Base-by-base conservation (phyloP, 2,888 invertebrate genomes). In the Melinaea marsaeus region DNA sequence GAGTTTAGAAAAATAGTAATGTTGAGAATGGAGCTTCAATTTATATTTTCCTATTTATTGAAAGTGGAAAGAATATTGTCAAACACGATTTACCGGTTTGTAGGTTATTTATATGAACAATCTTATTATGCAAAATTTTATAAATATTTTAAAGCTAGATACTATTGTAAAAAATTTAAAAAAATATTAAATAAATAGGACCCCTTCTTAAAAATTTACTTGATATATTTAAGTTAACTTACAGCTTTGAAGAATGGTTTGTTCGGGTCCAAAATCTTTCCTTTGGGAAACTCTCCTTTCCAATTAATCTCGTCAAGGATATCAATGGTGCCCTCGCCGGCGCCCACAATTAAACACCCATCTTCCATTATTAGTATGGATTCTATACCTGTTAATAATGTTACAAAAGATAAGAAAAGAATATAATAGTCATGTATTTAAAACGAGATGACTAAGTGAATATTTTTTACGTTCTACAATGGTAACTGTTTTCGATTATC, bases 271-370 rank as follows among this genome's bases (percentile, higher is more conserved):
- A 84, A 70, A 5, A 92, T 67, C 66, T 86, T 88, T 56, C 84
- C 82, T 63, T 87, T 88, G 2, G 90, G 87, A 68, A 91, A 85
- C 4, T 78, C 74, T 0, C 89, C 87, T 62, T 81, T 82, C 86
- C 89, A 90, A 75, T 91, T 91, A 70, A 93, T 91, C 74, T 93
- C 92, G 72, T 93, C 93, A 1, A 95, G 92, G 33, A 95, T 70
- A 69, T 96, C 96, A 0, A 98, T 84, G 0, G 93, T 94, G 0
- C 98, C 98, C 83, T 97, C 95, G 0, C 98, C 98, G 3, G 95
- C 94, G 0, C 98, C 98, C 64, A 98, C 93, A 2, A 97, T 83
- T 33, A 96, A 74, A 65, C 92, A 91, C 0, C 93, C 93, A 58
- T 92, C 90, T 0, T 88, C 88, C 75, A 95, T 80, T 60, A 95